Base-by-base conservation (phyloP, 2,797 vertebrate species). In the Oceanodroma leucorhoa region DNA sequence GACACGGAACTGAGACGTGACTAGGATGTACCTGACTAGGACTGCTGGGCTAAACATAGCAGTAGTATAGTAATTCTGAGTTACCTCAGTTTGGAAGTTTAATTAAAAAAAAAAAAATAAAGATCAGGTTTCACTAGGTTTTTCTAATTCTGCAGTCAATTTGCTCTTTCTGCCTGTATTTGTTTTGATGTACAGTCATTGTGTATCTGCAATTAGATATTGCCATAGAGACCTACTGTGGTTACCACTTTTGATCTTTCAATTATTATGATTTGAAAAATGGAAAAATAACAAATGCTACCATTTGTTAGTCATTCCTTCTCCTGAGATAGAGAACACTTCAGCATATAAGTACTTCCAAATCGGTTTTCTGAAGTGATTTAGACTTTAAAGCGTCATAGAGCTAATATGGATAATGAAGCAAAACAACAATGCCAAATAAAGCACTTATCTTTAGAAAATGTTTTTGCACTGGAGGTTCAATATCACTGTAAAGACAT, bases 161-260 rank as follows among this genome's bases (percentile, higher is more conserved):
- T 58, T 62, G 9, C 13, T 67, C 26, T 50, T 79, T 90, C 58
- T 48, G 61, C 48, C 29, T 69, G 9, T 62, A 60, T 72, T 60
- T 69, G 18, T 61, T 89, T 19, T 71, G 32, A 82, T 61, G 69
- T 58, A 46, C 4, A 45, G 30, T 55, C 51, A 61, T 21, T 91
- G 57, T 30, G n/a, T 84, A 79, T 40, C 43, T 77, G 43, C 50
- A 89, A 65, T 75, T 87, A 83, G 46, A 70, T 83, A 84, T 38
- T 53, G 62, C 62, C 77, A 67, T 2, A 50, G 55, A 83, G 36
- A 55, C 20, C 36, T 62, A 75, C 71, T 67, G 72, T 9, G 40
- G 82, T 75, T 91, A 96, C 85, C 67, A 90, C 60, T 58, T 93
- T 76, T 83, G 66, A 79, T 95, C 71, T 88, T 95, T 76, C 53